Evolutionary conservation across 1,140 invertebrate genomes (phyloP).

Genomic region (Drosophila littoralis): DNA sequence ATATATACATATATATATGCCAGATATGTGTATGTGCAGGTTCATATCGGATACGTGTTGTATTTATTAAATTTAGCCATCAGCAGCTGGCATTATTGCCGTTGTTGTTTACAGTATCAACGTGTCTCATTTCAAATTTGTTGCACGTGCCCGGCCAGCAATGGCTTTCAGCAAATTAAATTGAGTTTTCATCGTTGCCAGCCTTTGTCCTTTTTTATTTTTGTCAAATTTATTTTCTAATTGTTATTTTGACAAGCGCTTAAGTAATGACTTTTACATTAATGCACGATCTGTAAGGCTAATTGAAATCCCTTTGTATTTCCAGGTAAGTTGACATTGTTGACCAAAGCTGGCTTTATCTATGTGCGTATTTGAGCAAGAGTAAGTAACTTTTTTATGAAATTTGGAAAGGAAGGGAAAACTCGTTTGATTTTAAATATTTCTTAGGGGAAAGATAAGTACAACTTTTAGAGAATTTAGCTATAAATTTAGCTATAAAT

Average conservation of each 20-base stretch:
- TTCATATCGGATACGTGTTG: conserved; percentile 42
- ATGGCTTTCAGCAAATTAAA: conserved; percentile 76
- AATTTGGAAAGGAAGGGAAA: no score
- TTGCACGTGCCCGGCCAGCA: conserved; percentile 66
- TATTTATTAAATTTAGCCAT: conserved; percentile 70
- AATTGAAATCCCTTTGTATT: neutral
- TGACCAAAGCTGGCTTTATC: neutral
- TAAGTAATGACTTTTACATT: conserved; percentile 1
- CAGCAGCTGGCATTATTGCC: conserved; percentile 42
- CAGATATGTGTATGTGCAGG: neutral
- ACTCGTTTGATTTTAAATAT: no score
- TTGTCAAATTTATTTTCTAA: conserved; percentile 27
- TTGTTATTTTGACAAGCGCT: conserved; percentile 25
- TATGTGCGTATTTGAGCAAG: neutral
- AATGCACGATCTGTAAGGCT: neutral
- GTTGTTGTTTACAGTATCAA: conserved; percentile 23
- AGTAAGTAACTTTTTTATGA: neutral
- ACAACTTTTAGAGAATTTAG: no score
- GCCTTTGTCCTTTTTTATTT: neutral
- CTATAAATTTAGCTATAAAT: no score
- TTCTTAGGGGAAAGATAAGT: no score
- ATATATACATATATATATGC: neutral
- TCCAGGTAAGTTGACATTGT: conserved; percentile 32
- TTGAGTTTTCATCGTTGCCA: conserved; percentile 54
- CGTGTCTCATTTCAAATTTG: conserved; percentile 71